Base-by-base conservation (phyloP, 2,888 invertebrate species). In the Phalera bucephala region DNA sequence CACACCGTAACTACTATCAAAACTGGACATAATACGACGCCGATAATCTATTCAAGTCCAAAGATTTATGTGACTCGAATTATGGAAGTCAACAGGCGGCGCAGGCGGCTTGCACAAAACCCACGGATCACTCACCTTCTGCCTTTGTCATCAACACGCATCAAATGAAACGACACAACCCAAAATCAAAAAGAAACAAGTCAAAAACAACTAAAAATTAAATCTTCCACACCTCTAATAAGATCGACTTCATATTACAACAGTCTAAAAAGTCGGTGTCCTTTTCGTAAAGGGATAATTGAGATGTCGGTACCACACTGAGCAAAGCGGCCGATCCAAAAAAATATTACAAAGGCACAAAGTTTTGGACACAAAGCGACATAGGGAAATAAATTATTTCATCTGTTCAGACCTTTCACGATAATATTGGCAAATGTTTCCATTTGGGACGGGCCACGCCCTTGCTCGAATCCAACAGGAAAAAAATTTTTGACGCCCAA, bases 391-490 rank as follows among this genome's bases (percentile, higher is more conserved):
- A 89, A 89, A 89, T 89, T 87, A 88, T 88, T 86, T 86, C 85
- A 87, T 86, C 85, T 86, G 85, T 78, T 85, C 81, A 80, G 78
- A 79, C 84, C 87, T 86, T 88, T 87, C 85, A 85, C 75, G 80
- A 86, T 87, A 88, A 89, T 88, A 88, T 89, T 89, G 79, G 87
- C 89, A 88, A 89, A 89, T 89, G 89, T 89, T 89, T 88, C 87
- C 80, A 89, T 88, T 87, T 79, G 82, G 77, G 72, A 80, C 79
- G 72, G 63, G 77, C 89, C 86, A 88, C 89, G 89, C 89, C 89
- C 82, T 72, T 74, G 49, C 51, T 66, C 52, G 71, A 72, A 67
- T 69, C 70, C 65, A 66, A 70, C 64, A 60, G 40, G 67, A 70
- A 70, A 67, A 66, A 70, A 53, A 42, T 40, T 31, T 29, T 38